Evolutionary conservation across 2,888 invertebrate genomes (phyloP).

Genomic region (Zaprionus lineosus): DNA sequence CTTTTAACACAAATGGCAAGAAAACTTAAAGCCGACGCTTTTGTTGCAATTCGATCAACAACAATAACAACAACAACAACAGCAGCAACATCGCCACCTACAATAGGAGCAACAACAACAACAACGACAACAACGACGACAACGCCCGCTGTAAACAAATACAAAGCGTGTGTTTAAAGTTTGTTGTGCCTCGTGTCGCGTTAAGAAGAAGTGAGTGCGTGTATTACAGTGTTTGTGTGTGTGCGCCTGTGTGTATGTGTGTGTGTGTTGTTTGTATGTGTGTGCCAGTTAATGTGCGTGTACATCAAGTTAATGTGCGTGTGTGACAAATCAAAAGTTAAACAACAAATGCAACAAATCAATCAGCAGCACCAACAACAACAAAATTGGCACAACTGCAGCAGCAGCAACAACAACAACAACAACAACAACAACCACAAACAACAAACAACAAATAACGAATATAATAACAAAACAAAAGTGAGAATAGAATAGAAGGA

Average conservation of each 20-base stretch:
- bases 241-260: conserved; percentile 10
- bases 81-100: conserved; percentile 6
- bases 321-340: conserved; percentile 13
- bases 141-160: conserved; percentile 12
- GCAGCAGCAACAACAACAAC: not conserved
- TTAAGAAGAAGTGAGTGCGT: too few species aligned
- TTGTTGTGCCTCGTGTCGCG: too few species aligned
- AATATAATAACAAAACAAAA: too few species aligned
- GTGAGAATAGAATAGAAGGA: not conserved
- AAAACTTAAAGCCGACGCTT: conserved; percentile 45
- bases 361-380: conserved; percentile 10
- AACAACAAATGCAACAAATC: conserved; percentile 1
- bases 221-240: not conserved
- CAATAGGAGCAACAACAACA: conserved; percentile 15
- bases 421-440: too few species aligned
- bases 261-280: not conserved
- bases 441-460: too few species aligned
- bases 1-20: conserved; percentile 37
- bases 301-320: too few species aligned
- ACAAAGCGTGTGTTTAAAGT: conserved; percentile 8
- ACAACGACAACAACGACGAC: conserved; percentile 2
- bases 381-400: conserved; percentile 51
- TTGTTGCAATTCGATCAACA: conserved; percentile 31
- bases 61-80: conserved; percentile 28
- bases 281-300: too few species aligned